A percentile compares a stretch with the other conserved stretches of the same genome.
Conservation (phyloP, 2,888 invertebrate species). For the Teleiodes luculella region DNA sequence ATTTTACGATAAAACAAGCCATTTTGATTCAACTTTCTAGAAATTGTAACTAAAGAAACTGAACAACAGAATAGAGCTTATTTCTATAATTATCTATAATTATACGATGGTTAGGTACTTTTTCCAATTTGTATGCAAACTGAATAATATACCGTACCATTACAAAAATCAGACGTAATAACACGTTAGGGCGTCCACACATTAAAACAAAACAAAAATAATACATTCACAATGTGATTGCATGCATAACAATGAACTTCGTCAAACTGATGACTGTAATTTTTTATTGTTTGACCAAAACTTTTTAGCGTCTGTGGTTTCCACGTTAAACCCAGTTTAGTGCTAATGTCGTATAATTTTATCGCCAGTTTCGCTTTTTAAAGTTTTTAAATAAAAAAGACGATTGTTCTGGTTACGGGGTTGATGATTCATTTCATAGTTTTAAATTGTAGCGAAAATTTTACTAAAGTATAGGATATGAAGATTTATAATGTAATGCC, state of each 20-base stretch:
- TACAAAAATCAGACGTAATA: constrained; percentile 44
- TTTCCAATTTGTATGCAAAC: constrained; percentile 24
- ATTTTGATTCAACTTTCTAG: too few relatives aligned
- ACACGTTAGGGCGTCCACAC: constrained; percentile 32
- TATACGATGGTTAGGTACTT: constrained; percentile 10
- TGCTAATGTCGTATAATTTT: constrained; percentile 9
- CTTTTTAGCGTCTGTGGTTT: constrained; percentile 22
- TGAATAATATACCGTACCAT: constrained; percentile 28
- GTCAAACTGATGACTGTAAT: constrained; percentile 38
- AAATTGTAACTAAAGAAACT: too few relatives aligned
- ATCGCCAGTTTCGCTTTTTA: constrained; percentile 60
- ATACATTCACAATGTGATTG: constrained; percentile 31
- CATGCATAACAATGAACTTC: constrained; percentile 43
- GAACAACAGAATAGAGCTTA: background rate
- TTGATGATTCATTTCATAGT: background rate
- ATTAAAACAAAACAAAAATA: constrained; percentile 31
- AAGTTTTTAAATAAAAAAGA: constrained; percentile 54
- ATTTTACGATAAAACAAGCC: too few relatives aligned
- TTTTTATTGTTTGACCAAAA: constrained; percentile 38
- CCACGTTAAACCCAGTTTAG: constrained; percentile 5
- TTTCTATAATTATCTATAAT: constrained; percentile 20
- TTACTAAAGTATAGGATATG: too few relatives aligned
- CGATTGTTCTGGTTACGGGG: too few relatives aligned
- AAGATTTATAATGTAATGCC: too few relatives aligned
- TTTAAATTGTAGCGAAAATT: too few relatives aligned